Evolutionary conservation across 2,888 invertebrate genomes (phyloP).

Genomic region (Dyspetes luteomarginatus): DNA sequence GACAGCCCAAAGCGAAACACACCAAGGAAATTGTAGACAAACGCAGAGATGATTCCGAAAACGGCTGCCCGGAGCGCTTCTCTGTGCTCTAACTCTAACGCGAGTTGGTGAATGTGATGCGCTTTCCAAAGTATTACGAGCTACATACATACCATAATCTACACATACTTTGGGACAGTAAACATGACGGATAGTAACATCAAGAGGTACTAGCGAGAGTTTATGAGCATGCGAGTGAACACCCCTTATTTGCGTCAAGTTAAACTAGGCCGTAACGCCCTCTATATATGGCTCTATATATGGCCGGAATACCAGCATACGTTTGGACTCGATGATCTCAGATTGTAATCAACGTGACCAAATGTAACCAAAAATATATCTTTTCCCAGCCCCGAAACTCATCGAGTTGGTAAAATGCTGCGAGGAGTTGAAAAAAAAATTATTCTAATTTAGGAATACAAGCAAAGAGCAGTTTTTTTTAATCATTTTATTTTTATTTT

Average conservation of each 20-base stretch:
- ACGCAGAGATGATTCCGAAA: conserved; percentile 37
- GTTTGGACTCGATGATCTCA: no score
- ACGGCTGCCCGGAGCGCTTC: conserved; percentile 31
- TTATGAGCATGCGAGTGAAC: conserved; percentile 56
- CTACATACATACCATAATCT: conserved; percentile 13
- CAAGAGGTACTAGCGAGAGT: conserved; percentile 34
- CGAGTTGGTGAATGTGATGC: conserved; percentile 46
- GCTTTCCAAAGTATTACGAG: background rate
- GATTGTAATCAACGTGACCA: no score
- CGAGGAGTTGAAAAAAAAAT: no score
- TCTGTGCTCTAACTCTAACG: conserved; percentile 48
- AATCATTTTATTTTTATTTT: no score
- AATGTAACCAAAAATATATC: no score
- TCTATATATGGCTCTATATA: no score
- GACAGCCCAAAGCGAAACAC: conserved; percentile 44
- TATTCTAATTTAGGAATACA: no score
- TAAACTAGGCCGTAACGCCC: conserved; percentile 70
- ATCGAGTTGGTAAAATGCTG: no score
- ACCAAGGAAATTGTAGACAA: conserved; percentile 58
- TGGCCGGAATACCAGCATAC: no score
- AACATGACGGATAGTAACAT: conserved; percentile 46
- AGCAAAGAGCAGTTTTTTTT: no score
- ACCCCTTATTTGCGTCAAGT: conserved; percentile 63
- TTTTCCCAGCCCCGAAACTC: no score
- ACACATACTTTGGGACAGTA: background rate